These are phyloP conservation scores for Goniozus legneri DNA, from an alignment of 1,140 invertebrate species.

Conservation along the genomic window DNA sequence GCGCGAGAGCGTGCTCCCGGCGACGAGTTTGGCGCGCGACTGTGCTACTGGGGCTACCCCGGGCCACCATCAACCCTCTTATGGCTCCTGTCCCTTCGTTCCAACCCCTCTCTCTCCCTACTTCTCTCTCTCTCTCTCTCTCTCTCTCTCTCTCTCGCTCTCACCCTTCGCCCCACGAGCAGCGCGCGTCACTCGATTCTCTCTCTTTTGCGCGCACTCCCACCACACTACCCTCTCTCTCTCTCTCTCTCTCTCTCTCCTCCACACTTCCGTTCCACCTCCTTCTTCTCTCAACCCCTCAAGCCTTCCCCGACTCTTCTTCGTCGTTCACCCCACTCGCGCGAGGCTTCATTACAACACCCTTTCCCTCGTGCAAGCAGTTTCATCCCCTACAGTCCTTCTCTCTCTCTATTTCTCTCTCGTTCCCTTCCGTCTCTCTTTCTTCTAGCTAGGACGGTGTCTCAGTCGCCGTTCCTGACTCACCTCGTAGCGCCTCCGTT, in stretches of 20 bases:
- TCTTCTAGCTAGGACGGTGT: neutral
- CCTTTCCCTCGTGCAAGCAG: constrained; percentile 27
- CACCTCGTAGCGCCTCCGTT: neutral
- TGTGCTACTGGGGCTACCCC: constrained; percentile 47
- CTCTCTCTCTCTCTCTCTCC: constrained; percentile 9
- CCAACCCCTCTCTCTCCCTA: constrained; percentile 25
- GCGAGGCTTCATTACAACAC: constrained; percentile 41
- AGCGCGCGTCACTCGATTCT: neutral
- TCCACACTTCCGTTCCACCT: constrained; percentile 11
- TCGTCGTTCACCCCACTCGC: constrained; percentile 9
- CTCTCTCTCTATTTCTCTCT: constrained; percentile 4
- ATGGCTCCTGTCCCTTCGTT: constrained; percentile 42
- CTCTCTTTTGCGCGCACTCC: constrained; percentile 5
- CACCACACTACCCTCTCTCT: constrained; percentile 4
- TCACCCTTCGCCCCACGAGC: neutral
- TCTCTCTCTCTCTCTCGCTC: neutral
- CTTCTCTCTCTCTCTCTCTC: constrained; percentile 24
- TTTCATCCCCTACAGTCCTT: constrained; percentile 19
- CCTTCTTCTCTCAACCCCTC: too few species aligned
- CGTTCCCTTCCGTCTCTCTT: neutral
- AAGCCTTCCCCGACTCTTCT: too few species aligned
- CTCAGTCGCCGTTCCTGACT: neutral
- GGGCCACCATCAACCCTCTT: constrained; percentile 49
- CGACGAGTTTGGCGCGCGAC: constrained; percentile 47
- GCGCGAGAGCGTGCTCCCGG: constrained; percentile 34